Base-by-base conservation (phyloP, 2,888 invertebrate genomes). In the Terebella lapidaria region DNA sequence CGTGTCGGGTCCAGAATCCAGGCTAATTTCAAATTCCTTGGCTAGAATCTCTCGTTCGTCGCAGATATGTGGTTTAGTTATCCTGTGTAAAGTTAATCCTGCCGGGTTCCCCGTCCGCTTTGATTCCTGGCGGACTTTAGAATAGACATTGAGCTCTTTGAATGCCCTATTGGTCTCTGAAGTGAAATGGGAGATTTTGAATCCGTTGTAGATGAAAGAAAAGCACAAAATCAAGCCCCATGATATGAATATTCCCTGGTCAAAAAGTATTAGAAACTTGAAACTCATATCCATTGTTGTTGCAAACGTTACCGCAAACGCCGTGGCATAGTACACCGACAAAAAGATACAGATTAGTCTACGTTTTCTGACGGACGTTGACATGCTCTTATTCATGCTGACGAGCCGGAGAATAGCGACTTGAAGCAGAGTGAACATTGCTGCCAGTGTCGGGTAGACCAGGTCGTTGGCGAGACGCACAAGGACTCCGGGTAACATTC, bases 351-450 rank as follows among this genome's bases (percentile, higher is more conserved):
- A 82, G 28, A 84, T 75, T 65, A 81, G 83, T 26, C 84, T 83
- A 70, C 84, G 83, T 62, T 81, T 82, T 56, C 83, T 80, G 59
- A 85, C 73, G 56, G 77, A 81, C 57, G 77, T 81, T 64, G 82
- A 82, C 46, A 83, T 83, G 10, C 84, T 84, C 57, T 84, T 78
- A 65, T 83, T 83, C 54, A 84, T 76, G 78, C 84, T 83, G 20
- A 85, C 85, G 60, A 85, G 75, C 67, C 85, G 84, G 54, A 85
- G 77, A 68, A 85, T 83, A 59, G 84, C 83, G 67, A 85, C 75
- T 73, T 85, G 85, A 63, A 85, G 81, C 58, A 85, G 80, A 64
- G 84, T 83, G 73, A 85, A 85, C 45, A 84, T 84, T 45, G 84
- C 84, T 54, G 84, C 83, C 61, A 85, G 79, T 71, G 84, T 83